Evolutionary conservation across 2,113 vertebrate genomes (phyloP).

Genomic region (Miniopterus natalensis): DNA sequence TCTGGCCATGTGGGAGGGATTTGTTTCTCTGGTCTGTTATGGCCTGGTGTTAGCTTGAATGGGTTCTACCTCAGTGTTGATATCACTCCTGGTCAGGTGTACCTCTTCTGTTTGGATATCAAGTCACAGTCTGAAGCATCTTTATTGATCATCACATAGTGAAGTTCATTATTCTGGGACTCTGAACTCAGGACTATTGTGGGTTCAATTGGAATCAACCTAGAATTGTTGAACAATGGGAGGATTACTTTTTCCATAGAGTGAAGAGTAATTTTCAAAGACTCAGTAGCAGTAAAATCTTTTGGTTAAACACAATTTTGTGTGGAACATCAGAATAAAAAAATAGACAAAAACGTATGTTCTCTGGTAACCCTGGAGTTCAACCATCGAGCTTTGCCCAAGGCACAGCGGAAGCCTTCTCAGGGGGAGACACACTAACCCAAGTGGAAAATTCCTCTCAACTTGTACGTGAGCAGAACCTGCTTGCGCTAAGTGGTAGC

Average conservation of each 20-base stretch:
- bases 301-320: neutral
- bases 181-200: neutral
- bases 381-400: neutral
- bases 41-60: neutral
- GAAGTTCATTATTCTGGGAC: neutral
- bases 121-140: neutral
- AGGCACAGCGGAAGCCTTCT: neutral
- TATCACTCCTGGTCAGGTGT: too few species aligned
- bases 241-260: conserved; percentile 1
- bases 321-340: neutral
- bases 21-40: neutral
- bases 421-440: conserved; percentile 15
- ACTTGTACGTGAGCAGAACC: conserved; percentile 74
- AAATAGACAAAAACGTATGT: neutral
- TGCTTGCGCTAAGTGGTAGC: conserved; percentile 62
- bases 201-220: neutral
- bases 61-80: neutral
- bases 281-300: neutral
- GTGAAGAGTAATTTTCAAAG: neutral
- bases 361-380: neutral
- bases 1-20: neutral
- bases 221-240: neutral
- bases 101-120: neutral
- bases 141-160: neutral
- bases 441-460: conserved; percentile 79